A percentile compares a stretch with the other conserved stretches of the same genome.
Evolutionary conservation across 2,113 vertebrate species (phyloP).

Genomic region (Muscicapa adusta): DNA sequence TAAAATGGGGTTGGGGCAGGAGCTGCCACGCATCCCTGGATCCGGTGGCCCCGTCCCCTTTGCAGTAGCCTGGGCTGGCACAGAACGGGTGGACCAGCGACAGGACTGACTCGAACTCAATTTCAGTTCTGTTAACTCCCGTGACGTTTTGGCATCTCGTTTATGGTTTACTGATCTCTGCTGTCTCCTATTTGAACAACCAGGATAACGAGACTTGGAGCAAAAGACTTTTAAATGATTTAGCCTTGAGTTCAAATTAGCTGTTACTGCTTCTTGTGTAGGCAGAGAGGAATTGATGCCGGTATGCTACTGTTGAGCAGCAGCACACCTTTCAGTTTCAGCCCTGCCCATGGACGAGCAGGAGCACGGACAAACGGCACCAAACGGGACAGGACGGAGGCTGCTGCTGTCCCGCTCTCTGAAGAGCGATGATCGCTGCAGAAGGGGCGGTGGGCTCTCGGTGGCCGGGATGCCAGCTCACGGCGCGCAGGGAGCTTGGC

Average conservation of each 20-base stretch:
- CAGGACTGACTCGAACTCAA: background rate
- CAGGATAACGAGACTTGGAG: background rate
- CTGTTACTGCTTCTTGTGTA: background rate
- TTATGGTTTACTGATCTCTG: background rate
- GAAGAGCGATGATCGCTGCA: rapidly evolving
- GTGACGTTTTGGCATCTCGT: rapidly evolving
- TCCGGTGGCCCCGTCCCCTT: rapidly evolving
- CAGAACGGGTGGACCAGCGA: rapidly evolving
- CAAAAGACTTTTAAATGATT: background rate
- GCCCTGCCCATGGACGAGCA: background rate
- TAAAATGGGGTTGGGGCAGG: background rate
- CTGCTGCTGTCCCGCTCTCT: rapidly evolving
- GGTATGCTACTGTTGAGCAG: background rate
- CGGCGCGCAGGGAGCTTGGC: background rate
- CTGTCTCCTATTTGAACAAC: background rate
- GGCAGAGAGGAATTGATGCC: background rate
- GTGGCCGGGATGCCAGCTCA: rapidly evolving
- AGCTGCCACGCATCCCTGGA: background rate
- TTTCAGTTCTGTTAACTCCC: background rate
- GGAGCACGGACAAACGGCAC: background rate
- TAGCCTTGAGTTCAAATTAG: background rate
- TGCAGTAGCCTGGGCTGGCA: background rate
- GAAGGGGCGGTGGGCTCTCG: rapidly evolving
- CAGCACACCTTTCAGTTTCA: background rate
- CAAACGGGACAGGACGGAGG: rapidly evolving